Base-by-base conservation (phyloP, 2,797 vertebrate genomes). In the Fundulus diaphanus region DNA sequence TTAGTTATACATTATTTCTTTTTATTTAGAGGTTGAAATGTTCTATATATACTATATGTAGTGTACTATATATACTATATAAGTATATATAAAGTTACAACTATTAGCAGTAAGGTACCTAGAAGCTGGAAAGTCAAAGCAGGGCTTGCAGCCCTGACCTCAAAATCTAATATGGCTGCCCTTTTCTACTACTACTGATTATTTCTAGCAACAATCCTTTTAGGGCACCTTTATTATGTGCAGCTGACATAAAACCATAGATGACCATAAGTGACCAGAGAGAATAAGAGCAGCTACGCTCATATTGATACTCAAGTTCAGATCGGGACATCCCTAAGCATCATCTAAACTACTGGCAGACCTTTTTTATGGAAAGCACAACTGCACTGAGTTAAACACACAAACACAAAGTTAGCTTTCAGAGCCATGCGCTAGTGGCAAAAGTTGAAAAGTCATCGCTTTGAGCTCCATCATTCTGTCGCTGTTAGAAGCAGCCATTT, bases 401-500 rank as follows among this genome's bases (percentile, higher is more conserved):
- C 70, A 68, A 61, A 52, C 70, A 65, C 68, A 74, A 56, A 78
- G 11, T 78, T 76, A 74, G 67, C 79, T 78, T 68, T 83, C 40
- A 35, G 75, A 85, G 69, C 44, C 68, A 76, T 35, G 75, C 82
- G 77, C 68, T 78, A 90, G 89, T 91, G 92, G 89, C 92, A 93
- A 93, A 92, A 78, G 80, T 84, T 81, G 44, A 87, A 86, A 35
- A 63, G 68, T 78, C 68, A 76, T 74, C 67, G 77, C 27, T 65
- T 31, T 66, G 54, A 67, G 68, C 73, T 51, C 74, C 80, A 68
- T 68, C 84, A 81, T 78, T 85, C 79, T 74, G 82, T 83, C 82
- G 74, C 77, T 82, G 82, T 86, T 86, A 80, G 86, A 70, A 24
- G 56, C 73, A 81, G 85, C 85, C 79, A 90, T 68, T 29, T 85